Base-by-base conservation (phyloP, 2,113 vertebrate species). In the Oreotragus oreotragus region DNA sequence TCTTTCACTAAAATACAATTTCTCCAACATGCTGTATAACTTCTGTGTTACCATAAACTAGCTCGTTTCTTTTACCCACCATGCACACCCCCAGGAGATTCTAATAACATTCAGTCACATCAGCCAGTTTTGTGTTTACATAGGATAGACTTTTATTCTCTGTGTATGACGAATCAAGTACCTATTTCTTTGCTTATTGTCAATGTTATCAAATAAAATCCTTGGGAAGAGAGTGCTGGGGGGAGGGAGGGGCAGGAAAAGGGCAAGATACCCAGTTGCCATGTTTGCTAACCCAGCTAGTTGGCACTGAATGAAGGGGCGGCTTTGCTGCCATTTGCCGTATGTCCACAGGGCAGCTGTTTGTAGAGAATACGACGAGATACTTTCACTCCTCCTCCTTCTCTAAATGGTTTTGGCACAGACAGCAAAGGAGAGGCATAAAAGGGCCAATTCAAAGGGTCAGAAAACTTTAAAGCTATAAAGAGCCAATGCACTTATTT, bases 321-420 rank as follows among this genome's bases (percentile, higher is more conserved):
- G 5, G 28, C 45, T 79, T 5, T 51, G 55, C 62, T n/a, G 53
- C 49, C 76, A 30, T 21, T 36, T 57, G 27, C 95, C 92, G 1
- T 76, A 15, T 94, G 94, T 88, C 70, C 81, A 5, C 4, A 45
- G 21, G 5, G 76, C 95, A 97, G 96, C 91, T 96, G 84, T 92
- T n/a, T 14, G 6, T 81, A 43, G 86, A 88, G 57, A 62, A 27
- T 55, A 49, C 1, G 43, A 33, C 2, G 45, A 45, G 93, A 23
- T 23, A 11, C 13, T 43, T 90, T 84, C 19, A 23, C 53, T 88
- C 39, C 7, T 43, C 76, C 47, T 11, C 36, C 83, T 55, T 36
- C 49, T 88, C 70, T 77, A 51, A 57, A 84, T 25, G 85, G 43
- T 47, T 96, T 96, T 76, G 93, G 84, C 64, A 85, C 84, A 57